These are phyloP conservation scores for Sipha maydis DNA, from an alignment of 2,888 invertebrate species.

Conservation along the genomic window DNA sequence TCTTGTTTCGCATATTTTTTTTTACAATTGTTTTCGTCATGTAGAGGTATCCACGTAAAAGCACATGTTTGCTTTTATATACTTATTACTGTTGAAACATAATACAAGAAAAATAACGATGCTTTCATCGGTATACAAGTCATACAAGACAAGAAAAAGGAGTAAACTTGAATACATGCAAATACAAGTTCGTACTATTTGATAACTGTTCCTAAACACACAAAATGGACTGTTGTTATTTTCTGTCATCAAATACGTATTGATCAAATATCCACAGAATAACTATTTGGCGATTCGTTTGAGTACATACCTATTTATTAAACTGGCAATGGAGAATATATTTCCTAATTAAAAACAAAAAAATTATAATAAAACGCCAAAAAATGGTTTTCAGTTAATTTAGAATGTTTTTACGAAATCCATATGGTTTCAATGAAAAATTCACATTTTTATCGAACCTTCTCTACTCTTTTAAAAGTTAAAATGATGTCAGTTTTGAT, in stretches of 20 bases:
- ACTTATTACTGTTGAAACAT: slow-evolving; percentile 26
- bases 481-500: neutral
- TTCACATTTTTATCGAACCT: neutral
- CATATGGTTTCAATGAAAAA: no score
- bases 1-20: slow-evolving; percentile 4
- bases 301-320: neutral
- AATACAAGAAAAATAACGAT: slow-evolving; percentile 26
- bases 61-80: slow-evolving; percentile 6
- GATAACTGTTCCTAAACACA: neutral
- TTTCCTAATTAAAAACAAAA: neutral
- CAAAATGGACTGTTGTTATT: neutral
- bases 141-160: neutral
- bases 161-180: neutral
- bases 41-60: neutral
- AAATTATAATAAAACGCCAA: neutral
- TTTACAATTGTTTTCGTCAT: neutral
- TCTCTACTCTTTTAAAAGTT: no score
- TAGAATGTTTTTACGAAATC: neutral
- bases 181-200: neutral
- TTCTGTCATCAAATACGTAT: neutral
- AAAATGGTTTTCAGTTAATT: neutral
- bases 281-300: no score
- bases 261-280: no score
- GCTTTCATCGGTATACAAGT: neutral
- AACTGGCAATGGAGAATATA: no score